A percentile compares a stretch with the other conserved stretches of the same genome.
Evolutionary conservation across 2,797 vertebrate species (phyloP).

Genomic region (Tiaroga cobitis): DNA sequence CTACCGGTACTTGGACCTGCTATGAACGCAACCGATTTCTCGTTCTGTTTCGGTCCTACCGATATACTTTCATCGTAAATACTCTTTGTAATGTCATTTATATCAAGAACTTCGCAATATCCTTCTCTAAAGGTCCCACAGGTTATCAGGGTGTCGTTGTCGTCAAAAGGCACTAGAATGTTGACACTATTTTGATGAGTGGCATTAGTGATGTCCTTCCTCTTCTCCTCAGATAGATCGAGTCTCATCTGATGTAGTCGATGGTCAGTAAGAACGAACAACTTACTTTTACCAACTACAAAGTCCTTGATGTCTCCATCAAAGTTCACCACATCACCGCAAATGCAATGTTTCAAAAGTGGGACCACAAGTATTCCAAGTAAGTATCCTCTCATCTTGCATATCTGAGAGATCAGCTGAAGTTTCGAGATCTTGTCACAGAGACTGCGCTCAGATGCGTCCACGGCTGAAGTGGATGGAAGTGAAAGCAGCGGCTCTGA

Average conservation of each 20-base stretch:
- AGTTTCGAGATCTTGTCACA: background rate
- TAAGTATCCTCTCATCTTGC: slow-evolving; percentile 35
- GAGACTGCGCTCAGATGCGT: background rate
- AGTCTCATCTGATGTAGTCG: slow-evolving; percentile 82
- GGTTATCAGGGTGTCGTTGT: slow-evolving; percentile 58
- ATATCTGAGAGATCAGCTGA: background rate
- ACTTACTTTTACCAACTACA: slow-evolving; percentile 69
- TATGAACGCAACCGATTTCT: slow-evolving; percentile 62
- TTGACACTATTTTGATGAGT: slow-evolving; percentile 58
- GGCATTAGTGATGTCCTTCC: background rate
- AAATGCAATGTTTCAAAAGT: slow-evolving; percentile 18
- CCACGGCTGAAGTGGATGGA: background rate
- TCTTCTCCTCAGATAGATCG: slow-evolving; percentile 67
- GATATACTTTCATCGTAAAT: slow-evolving; percentile 37
- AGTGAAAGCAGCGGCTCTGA: background rate
- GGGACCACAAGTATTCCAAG: slow-evolving; percentile 24
- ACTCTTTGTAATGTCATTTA: slow-evolving; percentile 63
- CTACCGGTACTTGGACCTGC: slow-evolving; percentile 19
- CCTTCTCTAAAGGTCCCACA: slow-evolving; percentile 64
- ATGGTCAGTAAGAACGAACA: slow-evolving; percentile 83
- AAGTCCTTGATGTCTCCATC: slow-evolving; percentile 75
- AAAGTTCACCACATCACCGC: slow-evolving; percentile 38
- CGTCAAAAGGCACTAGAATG: slow-evolving; percentile 65
- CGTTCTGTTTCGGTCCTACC: slow-evolving; percentile 42
- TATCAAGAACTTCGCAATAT: slow-evolving; percentile 71